Evolutionary conservation across 1,140 invertebrate species (phyloP).

Genomic region (Zaprionus capensis): DNA sequence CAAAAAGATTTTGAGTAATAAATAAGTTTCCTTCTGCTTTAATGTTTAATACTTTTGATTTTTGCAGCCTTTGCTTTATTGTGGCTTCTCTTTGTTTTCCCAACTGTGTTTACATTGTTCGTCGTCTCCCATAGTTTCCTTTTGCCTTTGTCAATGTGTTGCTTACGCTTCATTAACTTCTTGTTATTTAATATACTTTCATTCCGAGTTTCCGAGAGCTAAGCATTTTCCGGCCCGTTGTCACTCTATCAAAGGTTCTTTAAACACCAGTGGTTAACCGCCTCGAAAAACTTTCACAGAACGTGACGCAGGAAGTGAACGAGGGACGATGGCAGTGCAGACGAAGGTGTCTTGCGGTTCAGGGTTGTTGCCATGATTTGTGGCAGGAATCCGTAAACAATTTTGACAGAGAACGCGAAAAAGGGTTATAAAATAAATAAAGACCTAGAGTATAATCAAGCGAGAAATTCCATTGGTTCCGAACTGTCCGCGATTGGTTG

Average conservation of each 20-base stretch:
- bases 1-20: conserved; percentile 6
- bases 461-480: conserved; percentile 22
- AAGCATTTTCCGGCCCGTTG: conserved; percentile 55
- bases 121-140: neutral
- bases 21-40: conserved; percentile 45
- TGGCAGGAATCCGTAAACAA: conserved; percentile 41
- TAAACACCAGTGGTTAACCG: conserved; percentile 40
- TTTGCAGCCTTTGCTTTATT: conserved; percentile 65
- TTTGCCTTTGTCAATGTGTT: conserved; percentile 38
- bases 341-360: neutral
- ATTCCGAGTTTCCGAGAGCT: conserved; percentile 52
- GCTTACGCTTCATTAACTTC: conserved; percentile 76
- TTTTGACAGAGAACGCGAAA: conserved; percentile 46
- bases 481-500: conserved; percentile 46
- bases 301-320: neutral
- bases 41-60: conserved; percentile 58
- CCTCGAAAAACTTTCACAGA: neutral
- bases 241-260: conserved; percentile 68
- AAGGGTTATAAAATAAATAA: conserved; percentile 69
- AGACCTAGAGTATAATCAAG: conserved; percentile 26
- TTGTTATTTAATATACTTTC: conserved; percentile 75
- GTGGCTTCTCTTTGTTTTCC: conserved; percentile 42
- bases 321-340: neutral
- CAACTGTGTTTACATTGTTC: conserved; percentile 1
- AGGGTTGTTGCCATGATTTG: conserved; percentile 24